Base-by-base conservation (phyloP, 1,140 invertebrate genomes). In the Alviniconcha marisindica region DNA sequence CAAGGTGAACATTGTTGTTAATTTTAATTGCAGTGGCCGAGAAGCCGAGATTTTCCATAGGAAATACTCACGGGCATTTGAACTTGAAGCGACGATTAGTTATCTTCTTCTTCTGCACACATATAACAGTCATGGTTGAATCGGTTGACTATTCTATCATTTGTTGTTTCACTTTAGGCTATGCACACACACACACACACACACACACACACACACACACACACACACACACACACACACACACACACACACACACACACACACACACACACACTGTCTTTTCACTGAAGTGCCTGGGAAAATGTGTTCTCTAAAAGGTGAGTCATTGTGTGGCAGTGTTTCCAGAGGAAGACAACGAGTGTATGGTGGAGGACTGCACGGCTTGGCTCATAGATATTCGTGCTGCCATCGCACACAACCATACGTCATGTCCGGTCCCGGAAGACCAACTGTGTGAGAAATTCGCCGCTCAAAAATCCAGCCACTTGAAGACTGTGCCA, bases 241-340 rank as follows among this genome's bases (percentile, higher is more conserved):
- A 51, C 48, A 51, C 21, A 12, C 21, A 51, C 21, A 51, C 48
- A 51, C 7, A 21, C 21, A 51, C 48, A 51, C n/a, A 5, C 14
- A 7, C 14, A 14, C 10, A 12, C 60, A 31, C 7, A 12, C 10
- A 5, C n/a, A 21, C 28, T 5, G 7, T 66, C 5, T 28, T 21
- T 31, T 66, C 60, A 66, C 28, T n/a, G 28, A 21, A n/a, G 10
- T 66, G 7, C 60, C 60, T n/a, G 28, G 14, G 14, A 15, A 66
- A 66, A 66, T 66, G 28, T 12, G 10, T 66, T 66, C n/a, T 66
- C 7, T n/a, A 66, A 74, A 28, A 42, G 4, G 14, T n/a, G n/a
- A n/a, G n/a, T n/a, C n/a, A n/a, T n/a, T 51, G 7, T 51, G 2
- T 76, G 33, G n/a, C 73, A 76, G 73, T n/a, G 24, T 76, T 76